These are phyloP conservation scores for Lophius piscatorius DNA, from an alignment of 2,113 vertebrate species.

Conservation along the genomic window DNA sequence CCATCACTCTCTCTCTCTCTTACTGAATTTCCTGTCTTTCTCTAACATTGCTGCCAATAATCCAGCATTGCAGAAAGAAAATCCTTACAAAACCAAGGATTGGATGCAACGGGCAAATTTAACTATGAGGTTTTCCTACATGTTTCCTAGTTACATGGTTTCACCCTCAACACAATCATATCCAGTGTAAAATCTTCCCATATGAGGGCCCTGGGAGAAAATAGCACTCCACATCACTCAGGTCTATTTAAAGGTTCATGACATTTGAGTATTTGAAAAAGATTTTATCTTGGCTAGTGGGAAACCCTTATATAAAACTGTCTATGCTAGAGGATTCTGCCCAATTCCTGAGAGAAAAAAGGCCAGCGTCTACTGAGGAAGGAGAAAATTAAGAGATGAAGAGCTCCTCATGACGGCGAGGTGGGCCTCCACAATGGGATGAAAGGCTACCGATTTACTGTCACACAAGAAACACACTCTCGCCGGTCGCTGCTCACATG, in stretches of 20 bases:
- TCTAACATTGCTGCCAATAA: no score
- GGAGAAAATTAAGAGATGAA: constrained; percentile 6
- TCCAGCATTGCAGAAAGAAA: no score
- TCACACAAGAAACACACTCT: constrained; percentile 17
- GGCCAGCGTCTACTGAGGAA: not conserved
- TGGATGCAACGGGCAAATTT: no score
- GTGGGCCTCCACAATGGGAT: not conserved
- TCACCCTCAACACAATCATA: not conserved
- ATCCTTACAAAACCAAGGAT: not conserved
- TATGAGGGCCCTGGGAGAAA: constrained; percentile 8
- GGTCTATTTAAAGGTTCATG: constrained; percentile 31
- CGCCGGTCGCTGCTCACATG: not conserved
- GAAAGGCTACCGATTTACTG: constrained; percentile 6
- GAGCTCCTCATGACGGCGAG: not conserved
- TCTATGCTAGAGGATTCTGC: constrained; percentile 9
- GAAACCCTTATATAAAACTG: constrained; percentile 34
- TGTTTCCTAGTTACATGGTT: no score
- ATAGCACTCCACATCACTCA: not conserved
- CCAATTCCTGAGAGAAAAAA: not conserved
- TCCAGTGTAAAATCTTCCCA: not conserved
- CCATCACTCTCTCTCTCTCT: no score
- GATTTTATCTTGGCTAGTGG: constrained; percentile 27
- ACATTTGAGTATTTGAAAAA: constrained; percentile 31
- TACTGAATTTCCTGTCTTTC: no score
- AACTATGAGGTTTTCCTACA: no score